phyloP scores from a whole-genome alignment of 1,140 invertebrate genomes.

The Thereuonema tuberculata region DNA sequence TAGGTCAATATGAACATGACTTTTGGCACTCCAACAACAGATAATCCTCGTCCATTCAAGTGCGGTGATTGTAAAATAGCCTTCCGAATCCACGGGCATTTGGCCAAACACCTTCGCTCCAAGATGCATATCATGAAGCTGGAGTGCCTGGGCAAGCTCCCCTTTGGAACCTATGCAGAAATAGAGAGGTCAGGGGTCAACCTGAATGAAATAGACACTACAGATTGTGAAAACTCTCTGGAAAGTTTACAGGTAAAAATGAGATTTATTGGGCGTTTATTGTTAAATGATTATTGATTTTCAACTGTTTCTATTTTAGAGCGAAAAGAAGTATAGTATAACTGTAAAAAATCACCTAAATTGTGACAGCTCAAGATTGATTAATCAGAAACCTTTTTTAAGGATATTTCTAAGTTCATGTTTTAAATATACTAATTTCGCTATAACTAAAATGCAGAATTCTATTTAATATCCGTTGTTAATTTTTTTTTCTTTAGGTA shows the following conservation, averaged over 20 bases:
- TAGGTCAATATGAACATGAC: constrained; percentile 64
- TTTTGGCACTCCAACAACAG: constrained; percentile 64
- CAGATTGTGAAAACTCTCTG: constrained; percentile 83
- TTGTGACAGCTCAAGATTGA: no score
- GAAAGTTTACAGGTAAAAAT: constrained; percentile 56
- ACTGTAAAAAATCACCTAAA: no score
- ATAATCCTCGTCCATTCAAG: constrained; percentile 85
- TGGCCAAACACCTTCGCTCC: constrained; percentile 89
- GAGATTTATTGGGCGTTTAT: background rate
- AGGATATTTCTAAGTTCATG: no score
- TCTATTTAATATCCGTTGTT: no score
- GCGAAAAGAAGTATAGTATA: background rate
- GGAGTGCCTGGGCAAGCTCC: constrained; percentile 80
- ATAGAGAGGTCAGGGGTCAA: constrained; percentile 79
- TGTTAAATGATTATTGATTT: background rate
- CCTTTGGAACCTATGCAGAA: constrained; percentile 90
- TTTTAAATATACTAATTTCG: no score
- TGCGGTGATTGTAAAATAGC: constrained; percentile 91
- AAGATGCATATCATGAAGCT: constrained; percentile 95
- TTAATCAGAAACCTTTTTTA: no score
- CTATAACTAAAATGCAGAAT: no score
- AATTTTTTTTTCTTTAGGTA: constrained; percentile 37
- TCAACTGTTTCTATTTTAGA: background rate
- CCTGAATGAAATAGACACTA: constrained; percentile 83
- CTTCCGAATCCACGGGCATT: constrained; percentile 88